Evolutionary conservation across 2,888 invertebrate species (phyloP).

Genomic region (Dermolepida albohirtum): DNA sequence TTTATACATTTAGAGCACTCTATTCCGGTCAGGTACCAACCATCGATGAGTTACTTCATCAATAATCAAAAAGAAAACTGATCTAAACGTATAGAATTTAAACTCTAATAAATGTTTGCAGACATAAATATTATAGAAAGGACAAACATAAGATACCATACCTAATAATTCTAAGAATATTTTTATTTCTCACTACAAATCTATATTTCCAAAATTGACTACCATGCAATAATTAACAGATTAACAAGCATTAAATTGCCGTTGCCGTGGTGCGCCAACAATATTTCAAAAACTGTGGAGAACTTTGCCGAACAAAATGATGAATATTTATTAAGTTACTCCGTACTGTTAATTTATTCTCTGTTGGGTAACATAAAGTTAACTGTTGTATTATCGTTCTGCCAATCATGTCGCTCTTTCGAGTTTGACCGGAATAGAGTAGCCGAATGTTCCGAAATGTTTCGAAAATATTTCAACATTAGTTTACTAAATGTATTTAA

Average conservation of each 20-base stretch:
- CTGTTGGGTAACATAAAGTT: slow-evolving; percentile 25
- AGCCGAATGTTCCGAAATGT: slow-evolving; percentile 4
- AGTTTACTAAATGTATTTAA: slow-evolving; percentile 17
- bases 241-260: slow-evolving; percentile 34
- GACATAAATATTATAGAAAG: background rate
- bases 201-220: slow-evolving; percentile 10
- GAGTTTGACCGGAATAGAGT: slow-evolving; percentile 15
- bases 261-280: slow-evolving; percentile 24
- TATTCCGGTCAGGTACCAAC: too few species aligned
- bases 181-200: slow-evolving; percentile 9
- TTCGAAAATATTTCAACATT: slow-evolving; percentile 17
- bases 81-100: too few species aligned
- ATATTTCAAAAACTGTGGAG: slow-evolving; percentile 30
- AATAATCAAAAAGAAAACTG: too few species aligned
- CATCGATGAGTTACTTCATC: too few species aligned
- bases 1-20: too few species aligned
- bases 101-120: too few species aligned
- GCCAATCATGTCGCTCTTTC: slow-evolving; percentile 14
- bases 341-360: slow-evolving; percentile 31
- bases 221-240: slow-evolving; percentile 28
- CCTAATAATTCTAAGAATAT: too few species aligned
- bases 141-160: background rate
- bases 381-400: slow-evolving; percentile 23
- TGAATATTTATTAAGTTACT: slow-evolving; percentile 39
- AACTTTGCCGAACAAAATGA: slow-evolving; percentile 29